Evolutionary conservation across 2,888 invertebrate species (phyloP).

Genomic region (Lycocerus yunnanus): DNA sequence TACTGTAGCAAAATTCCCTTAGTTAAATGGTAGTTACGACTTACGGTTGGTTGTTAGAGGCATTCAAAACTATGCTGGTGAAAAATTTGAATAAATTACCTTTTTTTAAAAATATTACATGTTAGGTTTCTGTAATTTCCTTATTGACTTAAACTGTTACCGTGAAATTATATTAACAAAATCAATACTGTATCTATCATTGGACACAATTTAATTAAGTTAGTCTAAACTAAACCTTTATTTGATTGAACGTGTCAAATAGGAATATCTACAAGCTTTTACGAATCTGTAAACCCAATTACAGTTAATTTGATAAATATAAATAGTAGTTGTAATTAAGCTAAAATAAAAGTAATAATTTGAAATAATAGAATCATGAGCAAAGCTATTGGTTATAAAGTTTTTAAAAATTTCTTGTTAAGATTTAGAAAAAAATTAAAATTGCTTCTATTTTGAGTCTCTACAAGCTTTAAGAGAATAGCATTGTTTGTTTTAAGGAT

Average conservation of each 20-base stretch:
- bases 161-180: background rate
- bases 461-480: too few species aligned
- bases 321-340: background rate
- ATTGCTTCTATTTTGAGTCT: too few species aligned
- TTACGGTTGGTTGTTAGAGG: too few species aligned
- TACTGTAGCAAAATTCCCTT: too few species aligned
- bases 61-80: too few species aligned
- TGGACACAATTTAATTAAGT: background rate
- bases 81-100: too few species aligned
- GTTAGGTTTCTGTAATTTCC: background rate
- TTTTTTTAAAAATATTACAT: background rate
- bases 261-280: background rate
- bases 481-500: too few species aligned
- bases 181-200: background rate
- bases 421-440: too few species aligned
- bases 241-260: background rate
- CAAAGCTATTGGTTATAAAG: too few species aligned
- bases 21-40: too few species aligned
- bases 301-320: background rate
- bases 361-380: background rate
- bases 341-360: background rate
- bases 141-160: background rate
- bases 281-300: background rate
- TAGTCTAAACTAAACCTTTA: background rate
- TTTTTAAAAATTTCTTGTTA: too few species aligned